Conservation (phyloP, 2,888 invertebrate species). For the Amiota communis region DNA sequence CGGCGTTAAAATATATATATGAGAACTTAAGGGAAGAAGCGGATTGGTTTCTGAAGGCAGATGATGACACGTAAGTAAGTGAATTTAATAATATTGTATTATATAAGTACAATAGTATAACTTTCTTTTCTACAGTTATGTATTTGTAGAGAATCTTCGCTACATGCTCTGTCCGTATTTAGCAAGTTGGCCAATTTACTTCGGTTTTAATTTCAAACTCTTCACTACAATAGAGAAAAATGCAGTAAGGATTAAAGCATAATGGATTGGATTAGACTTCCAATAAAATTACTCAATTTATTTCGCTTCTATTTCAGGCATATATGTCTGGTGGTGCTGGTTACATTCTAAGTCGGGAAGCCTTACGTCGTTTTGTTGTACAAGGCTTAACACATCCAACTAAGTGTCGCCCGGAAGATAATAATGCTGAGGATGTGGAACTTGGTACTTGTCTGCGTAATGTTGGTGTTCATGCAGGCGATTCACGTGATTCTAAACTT, state of each 20-base stretch:
- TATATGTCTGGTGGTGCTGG: conserved; percentile 94
- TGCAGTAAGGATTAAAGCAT: conserved; percentile 66
- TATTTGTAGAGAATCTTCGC: conserved; percentile 93
- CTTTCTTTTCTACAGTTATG: conserved; percentile 56
- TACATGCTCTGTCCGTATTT: conserved; percentile 86
- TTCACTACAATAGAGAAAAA: conserved; percentile 38
- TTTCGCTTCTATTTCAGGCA: conserved; percentile 73
- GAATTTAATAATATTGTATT: neutral
- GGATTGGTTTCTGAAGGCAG: conserved; percentile 98
- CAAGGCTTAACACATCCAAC: conserved; percentile 80
- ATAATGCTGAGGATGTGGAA: conserved; percentile 68
- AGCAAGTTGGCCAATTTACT: conserved; percentile 84
- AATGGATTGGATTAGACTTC: too few species aligned
- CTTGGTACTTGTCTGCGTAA: conserved; percentile 83
- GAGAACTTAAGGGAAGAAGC: conserved; percentile 86
- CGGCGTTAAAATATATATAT: conserved; percentile 90
- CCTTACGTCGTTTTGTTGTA: conserved; percentile 81
- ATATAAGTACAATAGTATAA: neutral
- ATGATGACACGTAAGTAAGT: conserved; percentile 94
- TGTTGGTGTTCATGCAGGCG: conserved; percentile 88
- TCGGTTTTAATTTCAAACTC: conserved; percentile 92
- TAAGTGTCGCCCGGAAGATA: conserved; percentile 74
- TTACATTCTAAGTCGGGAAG: conserved; percentile 90
- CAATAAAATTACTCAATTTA: too few species aligned
- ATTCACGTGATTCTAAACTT: conserved; percentile 86